A percentile compares a stretch with the other conserved stretches of the same genome.
Conservation (phyloP, 2,113 vertebrate genomes). For the Platichthys flesus region DNA sequence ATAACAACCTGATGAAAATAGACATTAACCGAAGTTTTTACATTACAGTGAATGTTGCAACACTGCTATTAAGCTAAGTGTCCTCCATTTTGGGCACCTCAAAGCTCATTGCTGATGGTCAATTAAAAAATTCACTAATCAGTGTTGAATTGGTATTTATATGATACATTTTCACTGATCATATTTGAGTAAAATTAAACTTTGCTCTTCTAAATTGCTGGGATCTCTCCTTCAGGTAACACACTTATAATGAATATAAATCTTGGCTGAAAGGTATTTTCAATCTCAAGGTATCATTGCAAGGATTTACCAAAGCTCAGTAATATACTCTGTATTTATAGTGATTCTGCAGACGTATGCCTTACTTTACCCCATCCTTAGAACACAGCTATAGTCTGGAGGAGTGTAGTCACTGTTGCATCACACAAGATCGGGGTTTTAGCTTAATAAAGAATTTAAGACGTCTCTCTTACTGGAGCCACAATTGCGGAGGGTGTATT, state of each 20-base stretch:
- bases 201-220: no score
- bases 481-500: constrained; percentile 22
- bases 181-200: no score
- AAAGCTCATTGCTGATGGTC: neutral
- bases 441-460: constrained; percentile 57
- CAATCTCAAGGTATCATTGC: neutral
- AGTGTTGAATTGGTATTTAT: no score
- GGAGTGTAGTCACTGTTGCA: constrained; percentile 10
- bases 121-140: neutral
- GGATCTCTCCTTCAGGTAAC: no score
- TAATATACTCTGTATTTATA: neutral
- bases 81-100: neutral
- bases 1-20: neutral
- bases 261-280: neutral
- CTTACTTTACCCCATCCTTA: neutral
- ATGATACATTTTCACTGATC: no score
- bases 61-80: neutral
- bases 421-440: constrained; percentile 24
- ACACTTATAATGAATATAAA: no score
- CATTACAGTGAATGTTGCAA: neutral
- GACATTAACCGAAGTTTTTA: neutral
- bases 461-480: constrained; percentile 35
- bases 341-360: neutral
- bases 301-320: neutral
- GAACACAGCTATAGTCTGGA: neutral